Percentiles rank a stretch among this genome's conserved stretches.
Evolutionary conservation across 2,888 invertebrate species (phyloP).

Genomic region (Stenodema calcarata): DNA sequence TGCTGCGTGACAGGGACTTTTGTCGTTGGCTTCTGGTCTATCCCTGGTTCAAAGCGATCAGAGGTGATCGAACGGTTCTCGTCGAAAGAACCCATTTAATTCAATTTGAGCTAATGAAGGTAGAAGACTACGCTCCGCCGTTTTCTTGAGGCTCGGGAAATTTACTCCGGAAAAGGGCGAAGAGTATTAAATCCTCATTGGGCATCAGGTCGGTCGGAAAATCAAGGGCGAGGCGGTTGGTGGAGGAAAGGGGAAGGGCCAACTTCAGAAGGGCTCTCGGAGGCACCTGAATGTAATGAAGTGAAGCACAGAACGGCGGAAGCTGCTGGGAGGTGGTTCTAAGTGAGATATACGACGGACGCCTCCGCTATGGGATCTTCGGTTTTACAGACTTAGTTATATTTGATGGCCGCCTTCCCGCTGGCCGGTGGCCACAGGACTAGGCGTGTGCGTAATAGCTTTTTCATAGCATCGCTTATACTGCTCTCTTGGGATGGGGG

Average conservation of each 20-base stretch:
- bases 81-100: constrained; percentile 1
- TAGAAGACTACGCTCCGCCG: neutral
- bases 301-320: constrained; percentile 6
- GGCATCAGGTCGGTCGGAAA: neutral
- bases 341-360: constrained; percentile 14
- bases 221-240: neutral
- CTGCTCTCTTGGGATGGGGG: too few relatives aligned
- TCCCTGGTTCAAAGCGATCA: constrained; percentile 9
- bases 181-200: constrained; percentile 32
- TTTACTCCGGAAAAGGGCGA: constrained; percentile 21
- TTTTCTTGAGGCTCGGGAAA: neutral
- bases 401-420: constrained; percentile 1
- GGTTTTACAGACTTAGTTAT: constrained; percentile 23
- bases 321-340: neutral
- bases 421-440: neutral
- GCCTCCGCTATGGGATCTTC: constrained; percentile 9
- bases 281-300: constrained; percentile 19
- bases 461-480: neutral
- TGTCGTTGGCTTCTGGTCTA: too few relatives aligned
- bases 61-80: neutral
- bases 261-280: neutral
- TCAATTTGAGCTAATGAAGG: constrained; percentile 26
- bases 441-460: neutral
- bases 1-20: too few relatives aligned
- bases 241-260: neutral